Evolutionary conservation across 2,888 invertebrate species (phyloP).

Genomic region (Mimumesa dahlbomi): DNA sequence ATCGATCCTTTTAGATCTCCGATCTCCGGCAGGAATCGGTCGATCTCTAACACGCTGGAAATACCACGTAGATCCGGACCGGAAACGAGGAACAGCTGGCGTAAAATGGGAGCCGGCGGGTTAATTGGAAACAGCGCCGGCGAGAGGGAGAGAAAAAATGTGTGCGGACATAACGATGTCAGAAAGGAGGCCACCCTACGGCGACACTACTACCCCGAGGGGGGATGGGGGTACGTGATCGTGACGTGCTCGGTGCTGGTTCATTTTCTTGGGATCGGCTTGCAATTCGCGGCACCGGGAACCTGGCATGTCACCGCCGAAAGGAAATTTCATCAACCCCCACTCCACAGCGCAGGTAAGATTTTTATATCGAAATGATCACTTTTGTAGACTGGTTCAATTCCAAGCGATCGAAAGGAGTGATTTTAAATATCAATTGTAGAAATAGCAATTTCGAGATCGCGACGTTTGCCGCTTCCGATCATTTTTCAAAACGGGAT

Average conservation of each 20-base stretch:
- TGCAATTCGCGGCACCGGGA: constrained; percentile 83
- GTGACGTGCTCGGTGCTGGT: constrained; percentile 88
- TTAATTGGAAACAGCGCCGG: constrained; percentile 59
- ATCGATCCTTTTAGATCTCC: constrained; percentile 67
- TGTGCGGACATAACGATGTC: constrained; percentile 51
- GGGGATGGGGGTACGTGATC: constrained; percentile 93
- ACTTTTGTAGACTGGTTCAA: too few species aligned
- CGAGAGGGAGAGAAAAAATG: constrained; percentile 33
- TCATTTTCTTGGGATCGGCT: constrained; percentile 88
- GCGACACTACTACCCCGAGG: constrained; percentile 92
- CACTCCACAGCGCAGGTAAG: constrained; percentile 86
- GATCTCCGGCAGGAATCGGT: background rate
- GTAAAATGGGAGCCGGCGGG: constrained; percentile 61
- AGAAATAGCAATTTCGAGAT: too few species aligned
- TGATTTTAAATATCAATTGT: too few species aligned
- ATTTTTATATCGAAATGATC: too few species aligned
- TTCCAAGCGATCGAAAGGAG: too few species aligned
- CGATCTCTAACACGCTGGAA: constrained; percentile 31
- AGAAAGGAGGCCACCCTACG: constrained; percentile 81
- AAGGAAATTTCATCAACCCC: constrained; percentile 84
- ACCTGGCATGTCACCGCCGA: constrained; percentile 82
- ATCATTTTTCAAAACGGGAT: too few species aligned
- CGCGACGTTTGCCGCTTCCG: too few species aligned
- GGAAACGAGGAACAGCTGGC: constrained; percentile 51
- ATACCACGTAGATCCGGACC: constrained; percentile 19